A percentile compares a stretch with the other conserved stretches of the same genome.
Conservation (phyloP, 2,797 vertebrate genomes). For the Adelosebastes latens region DNA sequence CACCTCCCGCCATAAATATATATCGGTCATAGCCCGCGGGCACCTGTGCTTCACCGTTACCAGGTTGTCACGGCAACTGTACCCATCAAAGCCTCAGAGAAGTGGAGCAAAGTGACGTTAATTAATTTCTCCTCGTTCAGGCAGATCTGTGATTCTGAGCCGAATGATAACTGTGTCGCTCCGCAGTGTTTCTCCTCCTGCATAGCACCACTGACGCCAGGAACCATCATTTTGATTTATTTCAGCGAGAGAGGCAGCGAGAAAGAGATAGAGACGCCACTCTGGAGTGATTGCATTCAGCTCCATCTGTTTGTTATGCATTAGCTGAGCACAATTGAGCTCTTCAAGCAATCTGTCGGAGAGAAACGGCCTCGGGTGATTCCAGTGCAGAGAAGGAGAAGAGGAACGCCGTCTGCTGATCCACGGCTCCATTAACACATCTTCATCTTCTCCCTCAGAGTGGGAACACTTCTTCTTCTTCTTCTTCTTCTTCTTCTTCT, state of each 20-base stretch:
- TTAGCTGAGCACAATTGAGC: slow-evolving; percentile 58
- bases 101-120: slow-evolving; percentile 1
- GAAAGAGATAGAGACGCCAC: slow-evolving; percentile 10
- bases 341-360: slow-evolving; percentile 50
- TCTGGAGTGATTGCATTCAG: slow-evolving; percentile 38
- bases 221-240: slow-evolving; percentile 53
- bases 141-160: slow-evolving; percentile 1
- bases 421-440: slow-evolving; percentile 27
- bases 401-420: slow-evolving; percentile 4
- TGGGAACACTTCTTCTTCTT: background rate
- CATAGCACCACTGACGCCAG: background rate
- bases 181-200: slow-evolving; percentile 1
- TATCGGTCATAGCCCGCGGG: background rate
- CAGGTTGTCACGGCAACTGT: slow-evolving; percentile 35
- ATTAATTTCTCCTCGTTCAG: slow-evolving; percentile 12
- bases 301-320: slow-evolving; percentile 67
- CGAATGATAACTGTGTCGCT: background rate
- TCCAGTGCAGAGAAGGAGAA: slow-evolving; percentile 7
- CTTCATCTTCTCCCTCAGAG: slow-evolving; percentile 29
- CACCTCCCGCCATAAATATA: background rate
- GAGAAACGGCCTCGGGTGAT: slow-evolving; percentile 41
- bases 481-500: too few species aligned
- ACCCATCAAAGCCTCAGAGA: slow-evolving; percentile 10
- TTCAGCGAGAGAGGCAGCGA: background rate
- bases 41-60: slow-evolving; percentile 26